Evolutionary conservation across 2,888 invertebrate species (phyloP).

Genomic region (Sesia bembeciformis): DNA sequence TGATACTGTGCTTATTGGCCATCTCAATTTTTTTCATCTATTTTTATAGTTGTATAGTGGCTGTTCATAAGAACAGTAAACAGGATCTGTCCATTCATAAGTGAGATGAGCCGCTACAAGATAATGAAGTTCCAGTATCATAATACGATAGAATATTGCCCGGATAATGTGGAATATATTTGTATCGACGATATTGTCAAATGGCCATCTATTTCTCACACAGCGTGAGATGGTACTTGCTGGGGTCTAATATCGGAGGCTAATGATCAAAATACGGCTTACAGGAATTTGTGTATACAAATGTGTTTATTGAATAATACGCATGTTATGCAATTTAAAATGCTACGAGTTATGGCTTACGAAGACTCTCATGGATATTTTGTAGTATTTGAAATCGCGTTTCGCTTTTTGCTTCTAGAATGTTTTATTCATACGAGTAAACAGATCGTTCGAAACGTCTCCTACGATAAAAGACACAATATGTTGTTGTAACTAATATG

Average conservation of each 20-base stretch:
- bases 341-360: slow-evolving; percentile 33
- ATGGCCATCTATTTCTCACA: slow-evolving; percentile 57
- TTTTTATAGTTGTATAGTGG: neutral
- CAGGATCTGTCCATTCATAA: slow-evolving; percentile 24
- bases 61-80: slow-evolving; percentile 5
- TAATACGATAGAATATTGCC: slow-evolving; percentile 33
- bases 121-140: slow-evolving; percentile 41
- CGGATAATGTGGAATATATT: slow-evolving; percentile 35
- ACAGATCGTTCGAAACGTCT: slow-evolving; percentile 6
- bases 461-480: neutral
- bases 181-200: slow-evolving; percentile 52
- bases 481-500: neutral
- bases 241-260: slow-evolving; percentile 52
- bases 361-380: slow-evolving; percentile 33
- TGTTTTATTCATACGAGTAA: slow-evolving; percentile 36
- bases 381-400: slow-evolving; percentile 15
- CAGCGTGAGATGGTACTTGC: slow-evolving; percentile 50
- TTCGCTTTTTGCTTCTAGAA: slow-evolving; percentile 22
- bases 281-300: slow-evolving; percentile 47
- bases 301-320: slow-evolving; percentile 57
- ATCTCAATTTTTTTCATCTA: slow-evolving; percentile 1
- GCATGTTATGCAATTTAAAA: slow-evolving; percentile 43
- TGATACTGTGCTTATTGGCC: slow-evolving; percentile 1
- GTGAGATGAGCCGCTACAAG: slow-evolving; percentile 19
- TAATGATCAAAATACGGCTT: slow-evolving; percentile 54